These are phyloP conservation scores for Hippoglossus stenolepis DNA, from an alignment of 2,113 vertebrate species.

Conservation along the genomic window DNA sequence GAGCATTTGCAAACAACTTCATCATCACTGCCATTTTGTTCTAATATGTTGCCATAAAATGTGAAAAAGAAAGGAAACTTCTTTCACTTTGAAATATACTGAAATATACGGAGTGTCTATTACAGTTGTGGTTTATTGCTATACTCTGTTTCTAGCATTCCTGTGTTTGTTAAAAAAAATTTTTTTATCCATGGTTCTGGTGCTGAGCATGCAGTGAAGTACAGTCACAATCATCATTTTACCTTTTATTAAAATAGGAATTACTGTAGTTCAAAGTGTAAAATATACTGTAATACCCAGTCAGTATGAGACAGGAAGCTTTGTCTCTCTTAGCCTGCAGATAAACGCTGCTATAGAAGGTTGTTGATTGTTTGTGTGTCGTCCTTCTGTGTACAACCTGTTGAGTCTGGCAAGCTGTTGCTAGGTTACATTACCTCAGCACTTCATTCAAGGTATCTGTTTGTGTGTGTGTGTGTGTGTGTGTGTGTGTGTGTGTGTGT, in stretches of 20 bases:
- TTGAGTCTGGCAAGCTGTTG: constrained; percentile 71
- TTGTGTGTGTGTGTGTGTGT: neutral
- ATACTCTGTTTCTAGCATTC: too few relatives aligned
- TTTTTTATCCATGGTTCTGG: too few relatives aligned
- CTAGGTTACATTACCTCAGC: constrained; percentile 75
- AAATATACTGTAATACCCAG: neutral
- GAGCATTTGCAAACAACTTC: too few relatives aligned
- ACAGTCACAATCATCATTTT: neutral
- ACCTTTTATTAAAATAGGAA: neutral
- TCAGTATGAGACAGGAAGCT: neutral
- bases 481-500: neutral
- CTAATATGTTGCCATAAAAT: too few relatives aligned
- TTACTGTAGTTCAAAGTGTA: neutral
- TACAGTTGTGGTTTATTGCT: too few relatives aligned
- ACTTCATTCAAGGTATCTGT: constrained; percentile 24
- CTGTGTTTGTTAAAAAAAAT: too few relatives aligned
- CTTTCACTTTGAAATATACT: too few relatives aligned
- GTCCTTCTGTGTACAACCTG: constrained; percentile 61
- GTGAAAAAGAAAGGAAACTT: too few relatives aligned
- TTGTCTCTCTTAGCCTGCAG: neutral
- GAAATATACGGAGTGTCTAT: too few relatives aligned
- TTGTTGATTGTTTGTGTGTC: constrained; percentile 57
- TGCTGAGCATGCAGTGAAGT: too few relatives aligned
- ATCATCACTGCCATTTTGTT: too few relatives aligned
- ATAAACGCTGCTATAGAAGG: constrained; percentile 19